phyloP scores from a whole-genome alignment of 1,140 invertebrate genomes.

The Akabosia matsudoensis region DNA sequence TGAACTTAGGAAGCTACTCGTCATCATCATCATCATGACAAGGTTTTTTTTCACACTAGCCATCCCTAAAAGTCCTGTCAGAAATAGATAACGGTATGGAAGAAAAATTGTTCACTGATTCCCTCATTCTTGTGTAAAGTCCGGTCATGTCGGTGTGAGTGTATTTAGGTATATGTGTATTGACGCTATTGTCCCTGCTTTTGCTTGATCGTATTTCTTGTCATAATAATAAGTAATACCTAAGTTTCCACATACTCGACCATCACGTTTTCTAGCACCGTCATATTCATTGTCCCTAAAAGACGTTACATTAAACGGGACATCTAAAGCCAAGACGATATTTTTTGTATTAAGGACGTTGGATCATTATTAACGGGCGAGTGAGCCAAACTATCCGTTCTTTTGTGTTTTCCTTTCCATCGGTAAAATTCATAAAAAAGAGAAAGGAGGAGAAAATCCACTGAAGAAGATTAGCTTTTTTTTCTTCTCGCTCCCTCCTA shows the following conservation, averaged over 20 bases:
- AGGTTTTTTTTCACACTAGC: conserved; percentile 1
- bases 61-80: conserved; percentile 43
- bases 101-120: conserved; percentile 46
- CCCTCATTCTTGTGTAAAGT: not conserved
- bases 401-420: not conserved
- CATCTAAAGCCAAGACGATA: not conserved
- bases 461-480: not conserved
- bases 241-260: conserved; percentile 30
- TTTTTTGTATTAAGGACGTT: conserved; percentile 12
- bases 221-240: conserved; percentile 40
- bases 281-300: not conserved
- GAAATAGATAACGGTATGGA: conserved; percentile 47
- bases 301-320: not conserved
- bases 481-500: too few species aligned
- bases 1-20: not conserved
- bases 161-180: too few species aligned
- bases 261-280: conserved; percentile 2
- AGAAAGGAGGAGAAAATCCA: not conserved
- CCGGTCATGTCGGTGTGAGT: not conserved
- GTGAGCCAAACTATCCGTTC: conserved; percentile 32
- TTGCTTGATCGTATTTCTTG: conserved; percentile 37
- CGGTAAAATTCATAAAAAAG: not conserved
- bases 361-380: conserved; percentile 47
- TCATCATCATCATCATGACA: not conserved
- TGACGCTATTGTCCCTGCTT: not conserved